These are phyloP conservation scores for Ectropis crepuscularia DNA, from an alignment of 2,888 invertebrate species.

Conservation along the genomic window DNA sequence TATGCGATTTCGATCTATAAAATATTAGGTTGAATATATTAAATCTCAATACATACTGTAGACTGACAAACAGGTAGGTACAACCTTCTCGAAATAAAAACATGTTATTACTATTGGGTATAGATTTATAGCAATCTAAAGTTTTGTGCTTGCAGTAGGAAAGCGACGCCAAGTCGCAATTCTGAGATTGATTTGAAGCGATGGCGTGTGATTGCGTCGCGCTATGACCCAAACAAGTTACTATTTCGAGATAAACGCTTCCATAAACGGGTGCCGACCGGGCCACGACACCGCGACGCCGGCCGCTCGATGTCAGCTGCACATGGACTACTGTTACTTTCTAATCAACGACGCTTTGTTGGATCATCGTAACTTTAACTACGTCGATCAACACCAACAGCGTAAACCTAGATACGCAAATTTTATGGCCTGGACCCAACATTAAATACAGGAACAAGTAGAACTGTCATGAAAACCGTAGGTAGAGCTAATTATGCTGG, in stretches of 20 bases:
- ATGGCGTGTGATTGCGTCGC: conserved; percentile 76
- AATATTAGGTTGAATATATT: not conserved
- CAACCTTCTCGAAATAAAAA: not conserved
- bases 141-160: conserved; percentile 33
- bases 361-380: conserved; percentile 2
- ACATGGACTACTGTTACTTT: conserved; percentile 60
- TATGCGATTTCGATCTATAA: conserved; percentile 29
- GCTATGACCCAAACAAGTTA: conserved; percentile 79
- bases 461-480: too few relatives aligned
- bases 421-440: not conserved
- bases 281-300: conserved; percentile 55
- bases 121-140: not conserved
- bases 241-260: conserved; percentile 82
- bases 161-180: conserved; percentile 52
- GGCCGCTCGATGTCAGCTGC: conserved; percentile 32
- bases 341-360: conserved; percentile 55
- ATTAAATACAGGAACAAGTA: not conserved
- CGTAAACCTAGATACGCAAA: too few relatives aligned
- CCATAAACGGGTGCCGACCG: conserved; percentile 75
- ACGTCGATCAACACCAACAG: conserved; percentile 1
- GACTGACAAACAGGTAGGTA: not conserved
- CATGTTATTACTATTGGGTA: not conserved
- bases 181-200: conserved; percentile 72
- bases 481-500: conserved; percentile 6
- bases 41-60: not conserved